These are phyloP conservation scores for Aradophagus sp. DNA, from an alignment of 1,140 invertebrate species.

Conservation along the genomic window DNA sequence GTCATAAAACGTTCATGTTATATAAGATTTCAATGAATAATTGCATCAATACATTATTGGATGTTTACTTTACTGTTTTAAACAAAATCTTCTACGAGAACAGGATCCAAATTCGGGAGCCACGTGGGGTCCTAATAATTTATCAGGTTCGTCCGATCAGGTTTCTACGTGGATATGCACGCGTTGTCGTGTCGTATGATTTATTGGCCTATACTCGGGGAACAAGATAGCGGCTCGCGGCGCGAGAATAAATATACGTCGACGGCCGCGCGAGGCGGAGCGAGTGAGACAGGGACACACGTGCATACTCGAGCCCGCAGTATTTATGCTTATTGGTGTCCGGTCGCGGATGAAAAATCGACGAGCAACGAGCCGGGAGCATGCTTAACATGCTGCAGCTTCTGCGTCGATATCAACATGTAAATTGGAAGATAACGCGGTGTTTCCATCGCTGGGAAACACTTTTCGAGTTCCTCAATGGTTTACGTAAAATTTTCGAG, in stretches of 20 bases:
- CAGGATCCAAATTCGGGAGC: no score
- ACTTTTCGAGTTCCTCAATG: constrained; percentile 15
- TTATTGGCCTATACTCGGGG: constrained; percentile 19
- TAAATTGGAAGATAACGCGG: constrained; percentile 12
- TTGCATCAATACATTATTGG: no score
- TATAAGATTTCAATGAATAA: no score
- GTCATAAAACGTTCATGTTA: no score
- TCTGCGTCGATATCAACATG: constrained; percentile 18
- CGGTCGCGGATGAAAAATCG: constrained; percentile 20
- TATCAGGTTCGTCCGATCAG: no score
- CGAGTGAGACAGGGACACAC: no score
- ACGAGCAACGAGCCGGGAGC: constrained; percentile 22
- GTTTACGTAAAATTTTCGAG: no score
- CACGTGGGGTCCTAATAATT: no score
- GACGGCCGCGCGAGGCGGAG: background rate
- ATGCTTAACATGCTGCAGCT: constrained; percentile 17
- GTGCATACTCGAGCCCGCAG: constrained; percentile 12
- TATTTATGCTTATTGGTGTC: constrained; percentile 31
- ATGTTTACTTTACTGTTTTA: no score
- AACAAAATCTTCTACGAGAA: no score
- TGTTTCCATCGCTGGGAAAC: constrained; percentile 12
- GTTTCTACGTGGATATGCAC: no score
- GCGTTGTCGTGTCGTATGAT: constrained; percentile 17
- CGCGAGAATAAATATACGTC: constrained; percentile 15
- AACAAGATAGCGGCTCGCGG: constrained; percentile 15